phyloP scores from a whole-genome alignment of 2,888 invertebrate species.

The Clistopyga incitator region DNA sequence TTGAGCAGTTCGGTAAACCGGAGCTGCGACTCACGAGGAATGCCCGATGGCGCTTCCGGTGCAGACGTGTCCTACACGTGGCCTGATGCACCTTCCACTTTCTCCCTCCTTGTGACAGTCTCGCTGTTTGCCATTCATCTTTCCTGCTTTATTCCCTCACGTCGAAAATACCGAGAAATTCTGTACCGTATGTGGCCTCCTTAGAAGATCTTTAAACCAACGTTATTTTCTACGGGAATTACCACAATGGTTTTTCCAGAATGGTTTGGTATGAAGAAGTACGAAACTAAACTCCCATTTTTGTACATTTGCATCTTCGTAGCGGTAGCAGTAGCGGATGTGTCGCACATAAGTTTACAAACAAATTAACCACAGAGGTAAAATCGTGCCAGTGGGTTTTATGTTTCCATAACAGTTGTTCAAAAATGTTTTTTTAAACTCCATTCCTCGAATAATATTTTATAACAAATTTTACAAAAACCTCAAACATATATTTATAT shows the following conservation, averaged over 20 bases:
- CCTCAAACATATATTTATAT: too few relatives aligned
- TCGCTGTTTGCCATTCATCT: neutral
- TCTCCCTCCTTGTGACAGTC: neutral
- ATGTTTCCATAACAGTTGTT: too few relatives aligned
- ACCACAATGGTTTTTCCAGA: conserved; percentile 27
- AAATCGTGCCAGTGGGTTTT: too few relatives aligned
- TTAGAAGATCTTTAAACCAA: neutral
- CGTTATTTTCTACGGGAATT: conserved; percentile 13
- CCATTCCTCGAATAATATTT: too few relatives aligned
- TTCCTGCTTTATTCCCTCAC: conserved; percentile 4
- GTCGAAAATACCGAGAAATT: conserved; percentile 7
- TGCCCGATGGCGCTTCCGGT: neutral
- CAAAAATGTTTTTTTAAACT: too few relatives aligned
- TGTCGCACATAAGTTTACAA: too few relatives aligned
- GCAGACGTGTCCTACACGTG: neutral
- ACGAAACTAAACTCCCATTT: neutral
- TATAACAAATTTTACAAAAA: too few relatives aligned
- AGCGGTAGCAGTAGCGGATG: too few relatives aligned
- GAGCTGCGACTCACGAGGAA: neutral
- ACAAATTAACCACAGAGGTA: too few relatives aligned
- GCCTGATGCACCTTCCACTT: neutral
- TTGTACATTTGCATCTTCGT: neutral
- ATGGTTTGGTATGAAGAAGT: neutral
- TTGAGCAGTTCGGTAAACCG: neutral
- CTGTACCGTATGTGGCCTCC: neutral